These are phyloP conservation scores for Chionodraco myersi DNA, from an alignment of 2,113 vertebrate genomes.

Conservation along the genomic window DNA sequence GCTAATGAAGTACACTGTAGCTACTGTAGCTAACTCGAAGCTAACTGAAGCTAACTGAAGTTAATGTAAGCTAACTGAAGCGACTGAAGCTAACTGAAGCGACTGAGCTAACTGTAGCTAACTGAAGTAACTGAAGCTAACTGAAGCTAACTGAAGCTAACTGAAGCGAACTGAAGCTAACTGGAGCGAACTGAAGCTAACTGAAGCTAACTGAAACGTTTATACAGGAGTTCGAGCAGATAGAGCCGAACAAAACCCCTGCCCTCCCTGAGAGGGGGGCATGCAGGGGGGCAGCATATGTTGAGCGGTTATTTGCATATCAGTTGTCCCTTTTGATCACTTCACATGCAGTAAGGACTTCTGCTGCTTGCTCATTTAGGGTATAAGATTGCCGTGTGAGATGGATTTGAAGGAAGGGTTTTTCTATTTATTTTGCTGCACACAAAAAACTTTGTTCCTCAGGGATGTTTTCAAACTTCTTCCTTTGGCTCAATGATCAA, in stretches of 20 bases:
- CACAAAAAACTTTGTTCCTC: neutral
- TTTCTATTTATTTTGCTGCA: constrained; percentile 48
- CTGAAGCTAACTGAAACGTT: constrained; percentile 18
- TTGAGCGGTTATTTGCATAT: constrained; percentile 77
- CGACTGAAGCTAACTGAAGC: neutral
- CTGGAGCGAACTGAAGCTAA: neutral
- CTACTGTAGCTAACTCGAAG: neutral
- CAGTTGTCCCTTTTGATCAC: constrained; percentile 80
- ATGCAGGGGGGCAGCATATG: constrained; percentile 67
- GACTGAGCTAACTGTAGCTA: no score
- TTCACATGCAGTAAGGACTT: constrained; percentile 65
- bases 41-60: constrained; percentile 24
- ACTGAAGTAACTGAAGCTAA: constrained; percentile 20
- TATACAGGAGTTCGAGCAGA: constrained; percentile 20
- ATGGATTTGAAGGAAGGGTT: constrained; percentile 65
- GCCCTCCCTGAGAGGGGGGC: constrained; percentile 51
- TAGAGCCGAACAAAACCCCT: constrained; percentile 63
- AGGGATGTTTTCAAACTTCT: neutral
- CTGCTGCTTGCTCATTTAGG: constrained; percentile 62
- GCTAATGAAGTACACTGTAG: no score
- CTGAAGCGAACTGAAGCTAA: neutral
- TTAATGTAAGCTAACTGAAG: no score
- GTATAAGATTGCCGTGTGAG: constrained; percentile 69
- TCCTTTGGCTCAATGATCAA: neutral
- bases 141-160: constrained; percentile 27